These are phyloP conservation scores for Urocolius indicus DNA, from an alignment of 2,113 vertebrate species.

Conservation along the genomic window DNA sequence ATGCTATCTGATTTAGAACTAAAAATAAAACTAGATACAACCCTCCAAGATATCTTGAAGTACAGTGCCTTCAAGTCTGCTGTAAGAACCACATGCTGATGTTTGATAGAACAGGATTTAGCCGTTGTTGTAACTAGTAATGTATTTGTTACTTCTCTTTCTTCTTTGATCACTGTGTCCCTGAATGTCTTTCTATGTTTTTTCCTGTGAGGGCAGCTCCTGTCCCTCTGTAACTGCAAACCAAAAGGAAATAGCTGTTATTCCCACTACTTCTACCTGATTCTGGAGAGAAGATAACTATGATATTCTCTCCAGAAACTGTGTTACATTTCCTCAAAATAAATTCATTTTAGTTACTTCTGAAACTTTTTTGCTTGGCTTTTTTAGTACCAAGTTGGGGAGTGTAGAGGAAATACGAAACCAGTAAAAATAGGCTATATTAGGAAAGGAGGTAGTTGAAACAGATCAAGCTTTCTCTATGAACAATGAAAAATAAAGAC, in stretches of 20 bases:
- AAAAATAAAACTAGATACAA: constrained; percentile 26
- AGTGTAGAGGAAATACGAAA: background rate
- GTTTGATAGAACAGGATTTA: constrained; percentile 4
- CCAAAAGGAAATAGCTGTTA: background rate
- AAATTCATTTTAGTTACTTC: background rate
- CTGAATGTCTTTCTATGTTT: background rate
- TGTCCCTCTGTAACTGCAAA: background rate
- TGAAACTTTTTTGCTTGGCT: background rate
- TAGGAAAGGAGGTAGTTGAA: background rate
- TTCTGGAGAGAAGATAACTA: background rate
- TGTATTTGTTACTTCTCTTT: background rate
- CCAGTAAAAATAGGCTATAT: background rate
- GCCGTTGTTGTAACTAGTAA: background rate
- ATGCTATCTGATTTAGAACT: constrained; percentile 46
- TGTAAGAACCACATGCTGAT: background rate
- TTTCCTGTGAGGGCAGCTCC: background rate
- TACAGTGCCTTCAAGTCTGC: background rate
- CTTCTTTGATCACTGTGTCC: background rate
- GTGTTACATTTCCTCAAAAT: background rate
- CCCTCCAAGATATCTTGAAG: background rate
- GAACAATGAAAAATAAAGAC: background rate
- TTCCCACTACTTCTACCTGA: background rate
- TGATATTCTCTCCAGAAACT: background rate
- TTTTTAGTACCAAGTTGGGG: background rate
- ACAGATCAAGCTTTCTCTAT: background rate